Evolutionary conservation across 2,888 invertebrate genomes (phyloP).

Genomic region (Mactromeris polynyma): DNA sequence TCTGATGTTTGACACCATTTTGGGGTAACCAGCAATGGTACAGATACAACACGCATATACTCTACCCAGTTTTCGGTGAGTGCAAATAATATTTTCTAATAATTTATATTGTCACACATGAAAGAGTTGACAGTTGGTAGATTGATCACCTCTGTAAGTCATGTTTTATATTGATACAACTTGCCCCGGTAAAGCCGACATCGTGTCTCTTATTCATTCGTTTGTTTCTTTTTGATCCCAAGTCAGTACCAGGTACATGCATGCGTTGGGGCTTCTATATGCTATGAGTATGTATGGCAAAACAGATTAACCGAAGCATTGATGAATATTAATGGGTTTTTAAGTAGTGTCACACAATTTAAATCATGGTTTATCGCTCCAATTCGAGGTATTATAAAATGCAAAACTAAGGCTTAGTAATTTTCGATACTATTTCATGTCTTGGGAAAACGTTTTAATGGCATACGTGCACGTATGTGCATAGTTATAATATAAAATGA

Average conservation of each 20-base stretch:
- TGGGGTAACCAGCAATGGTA: too few relatives aligned
- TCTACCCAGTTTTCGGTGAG: too few relatives aligned
- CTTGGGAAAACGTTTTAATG: background rate
- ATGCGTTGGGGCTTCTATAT: too few relatives aligned
- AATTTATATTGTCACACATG: background rate
- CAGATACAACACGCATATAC: too few relatives aligned
- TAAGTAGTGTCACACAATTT: slow-evolving; percentile 23
- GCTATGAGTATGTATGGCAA: too few relatives aligned
- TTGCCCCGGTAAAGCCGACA: background rate
- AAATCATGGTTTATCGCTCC: background rate
- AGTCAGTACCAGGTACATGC: background rate
- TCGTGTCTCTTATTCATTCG: slow-evolving; percentile 1
- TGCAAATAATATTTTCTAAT: background rate
- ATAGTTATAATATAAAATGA: background rate
- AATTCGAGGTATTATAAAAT: background rate
- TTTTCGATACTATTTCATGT: background rate
- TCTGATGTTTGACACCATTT: too few relatives aligned
- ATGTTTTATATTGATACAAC: background rate
- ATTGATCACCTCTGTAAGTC: background rate
- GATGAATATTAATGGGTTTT: slow-evolving; percentile 12
- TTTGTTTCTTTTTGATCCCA: too few relatives aligned
- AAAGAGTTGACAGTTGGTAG: background rate
- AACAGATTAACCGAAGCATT: too few relatives aligned
- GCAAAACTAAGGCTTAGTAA: background rate
- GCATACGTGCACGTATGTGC: background rate